Evolutionary conservation across 1,140 invertebrate species (phyloP).

Genomic region (Penaeus japonicus): DNA sequence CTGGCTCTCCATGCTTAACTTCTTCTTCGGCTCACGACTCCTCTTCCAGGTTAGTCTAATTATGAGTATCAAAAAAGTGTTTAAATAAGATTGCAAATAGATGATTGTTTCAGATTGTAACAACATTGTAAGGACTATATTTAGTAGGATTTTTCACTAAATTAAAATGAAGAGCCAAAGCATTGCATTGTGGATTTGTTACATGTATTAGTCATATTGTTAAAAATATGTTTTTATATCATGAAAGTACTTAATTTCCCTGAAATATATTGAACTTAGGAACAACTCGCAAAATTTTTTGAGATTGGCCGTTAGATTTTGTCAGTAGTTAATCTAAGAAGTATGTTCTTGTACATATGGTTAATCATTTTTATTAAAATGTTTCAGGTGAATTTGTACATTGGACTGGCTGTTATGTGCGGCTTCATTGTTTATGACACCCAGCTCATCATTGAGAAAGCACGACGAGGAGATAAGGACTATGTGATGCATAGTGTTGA

Average conservation of each 20-base stretch:
- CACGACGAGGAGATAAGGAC: constrained; percentile 87
- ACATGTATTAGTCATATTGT: no score
- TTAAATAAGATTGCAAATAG: not conserved
- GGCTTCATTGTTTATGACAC: constrained; percentile 96
- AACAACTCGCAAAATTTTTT: no score
- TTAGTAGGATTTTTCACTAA: no score
- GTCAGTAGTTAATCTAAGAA: not conserved
- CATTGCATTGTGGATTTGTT: no score
- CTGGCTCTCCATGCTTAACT: constrained; percentile 79
- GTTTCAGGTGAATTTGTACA: constrained; percentile 80
- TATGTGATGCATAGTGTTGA: constrained; percentile 89
- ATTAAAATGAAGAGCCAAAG: no score
- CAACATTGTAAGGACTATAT: no score
- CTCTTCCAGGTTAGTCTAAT: constrained; percentile 77
- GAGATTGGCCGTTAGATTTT: no score
- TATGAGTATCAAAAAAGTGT: not conserved
- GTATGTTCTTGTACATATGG: not conserved
- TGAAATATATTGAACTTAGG: no score
- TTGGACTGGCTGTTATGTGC: constrained; percentile 89
- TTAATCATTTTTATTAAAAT: not conserved
- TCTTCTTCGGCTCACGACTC: constrained; percentile 84
- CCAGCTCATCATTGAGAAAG: constrained; percentile 93
- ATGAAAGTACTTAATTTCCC: no score
- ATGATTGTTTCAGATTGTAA: no score
- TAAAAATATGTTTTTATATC: no score